Evolutionary conservation across 2,797 vertebrate genomes (phyloP), one percentile per base, ranked within the genome.

Genomic region (Hylomyscus alleni): DNA sequence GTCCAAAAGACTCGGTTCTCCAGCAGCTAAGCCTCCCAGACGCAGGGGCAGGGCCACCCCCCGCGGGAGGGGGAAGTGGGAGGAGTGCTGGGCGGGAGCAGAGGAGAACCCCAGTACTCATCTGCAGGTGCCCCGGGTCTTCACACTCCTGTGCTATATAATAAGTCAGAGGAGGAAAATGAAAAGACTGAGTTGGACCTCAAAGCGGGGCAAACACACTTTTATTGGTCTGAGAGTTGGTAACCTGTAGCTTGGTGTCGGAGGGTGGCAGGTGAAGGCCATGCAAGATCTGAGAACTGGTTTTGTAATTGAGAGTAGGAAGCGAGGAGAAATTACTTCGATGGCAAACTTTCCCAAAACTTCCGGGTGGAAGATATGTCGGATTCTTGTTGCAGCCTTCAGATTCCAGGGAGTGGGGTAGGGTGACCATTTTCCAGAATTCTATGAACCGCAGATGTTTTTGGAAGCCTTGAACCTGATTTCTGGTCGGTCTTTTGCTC

Each of bases 11-110:
- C 11, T 14, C 69, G 1, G 1, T 37, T 31, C 47, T 54, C 1
- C 0, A 7, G 52, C 75, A 6, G 50, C 52, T 1, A 31, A 31
- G 20, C 20, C 19, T 34, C 8, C 0, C 0, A 0, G 62, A 8
- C 0, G 10, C 80, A 0, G 6, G 69, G 90, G 84, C 52, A 47
- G 69, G 54, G 85, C 37, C n/a, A 29, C 3, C 9, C 9, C 3
- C 0, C 65, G 8, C 1, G 37, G 10, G 20, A 13, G 1, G 0
- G 31, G 14, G 26, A 19, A 0, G 0, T 0, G 0, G 0, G 13
- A 9, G 86, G 81, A 78, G 82, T 34, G 6, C 62, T 0, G 40
- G 52, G 31, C 24, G 0, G 1, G 2, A 5, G 11, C 11, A 5
- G 0, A 52, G 1, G 4, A 37, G 50, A 5, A 69, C 67, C 7